These are phyloP conservation scores for Mythimna albipuncta DNA, from an alignment of 2,888 invertebrate species.

Conservation along the genomic window DNA sequence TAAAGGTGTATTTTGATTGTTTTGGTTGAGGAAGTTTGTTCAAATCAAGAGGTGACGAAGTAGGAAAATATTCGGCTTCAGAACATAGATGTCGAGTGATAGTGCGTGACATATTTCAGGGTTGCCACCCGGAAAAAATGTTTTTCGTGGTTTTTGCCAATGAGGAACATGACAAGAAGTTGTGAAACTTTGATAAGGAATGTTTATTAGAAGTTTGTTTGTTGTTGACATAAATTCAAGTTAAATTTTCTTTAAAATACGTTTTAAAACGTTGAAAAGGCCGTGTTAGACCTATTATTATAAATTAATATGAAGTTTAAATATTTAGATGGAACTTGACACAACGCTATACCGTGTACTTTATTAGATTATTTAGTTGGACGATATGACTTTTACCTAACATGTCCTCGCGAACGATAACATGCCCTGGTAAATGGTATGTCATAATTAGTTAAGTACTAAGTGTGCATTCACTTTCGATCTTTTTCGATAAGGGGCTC, in stretches of 20 bases:
- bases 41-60: slow-evolving; percentile 85
- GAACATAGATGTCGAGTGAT: slow-evolving; percentile 86
- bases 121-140: slow-evolving; percentile 66
- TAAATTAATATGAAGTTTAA: too few species aligned
- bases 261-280: not conserved
- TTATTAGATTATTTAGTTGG: too few species aligned
- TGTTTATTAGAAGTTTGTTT: not conserved
- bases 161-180: slow-evolving; percentile 3
- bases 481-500: too few species aligned
- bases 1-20: slow-evolving; percentile 66
- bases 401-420: too few species aligned
- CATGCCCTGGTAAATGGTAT: too few species aligned
- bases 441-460: too few species aligned
- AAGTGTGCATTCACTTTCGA: too few species aligned
- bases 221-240: not conserved
- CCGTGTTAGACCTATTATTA: too few species aligned
- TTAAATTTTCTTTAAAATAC: not conserved
- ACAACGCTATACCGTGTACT: too few species aligned
- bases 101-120: slow-evolving; percentile 83
- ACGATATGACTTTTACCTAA: too few species aligned
- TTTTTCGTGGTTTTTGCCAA: slow-evolving; percentile 26
- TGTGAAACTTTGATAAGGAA: slow-evolving; percentile 23
- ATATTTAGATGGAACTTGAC: too few species aligned
- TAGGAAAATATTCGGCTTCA: slow-evolving; percentile 86
- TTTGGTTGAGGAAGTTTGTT: slow-evolving; percentile 41